Percentiles rank a stretch among this genome's conserved stretches.
Evolutionary conservation across 2,113 vertebrate species (phyloP).

Genomic region (Zingel zingel): DNA sequence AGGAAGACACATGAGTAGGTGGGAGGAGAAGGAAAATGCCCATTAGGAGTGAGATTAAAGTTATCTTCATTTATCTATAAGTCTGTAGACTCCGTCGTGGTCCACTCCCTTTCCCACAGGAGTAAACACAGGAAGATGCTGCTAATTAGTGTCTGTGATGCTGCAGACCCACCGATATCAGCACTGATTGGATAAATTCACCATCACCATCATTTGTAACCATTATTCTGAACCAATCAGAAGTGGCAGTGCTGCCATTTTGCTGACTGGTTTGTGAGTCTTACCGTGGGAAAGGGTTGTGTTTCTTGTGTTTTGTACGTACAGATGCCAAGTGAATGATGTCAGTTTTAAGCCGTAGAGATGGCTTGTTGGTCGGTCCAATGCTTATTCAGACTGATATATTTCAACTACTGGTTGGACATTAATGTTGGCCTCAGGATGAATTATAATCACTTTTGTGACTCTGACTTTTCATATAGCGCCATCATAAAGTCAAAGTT

Average conservation of each 20-base stretch:
- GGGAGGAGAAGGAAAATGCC: conserved; percentile 71
- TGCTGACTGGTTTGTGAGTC: conserved; percentile 2
- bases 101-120: conserved; percentile 78
- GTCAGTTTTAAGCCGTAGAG: not conserved
- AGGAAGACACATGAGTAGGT: conserved; percentile 76
- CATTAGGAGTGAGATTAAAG: conserved; percentile 82
- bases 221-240: conserved; percentile 29
- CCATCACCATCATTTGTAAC: conserved; percentile 3
- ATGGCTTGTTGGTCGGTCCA: not conserved
- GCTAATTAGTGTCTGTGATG: conserved; percentile 79
- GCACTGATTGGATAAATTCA: conserved; percentile 35
- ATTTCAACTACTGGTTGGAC: not conserved
- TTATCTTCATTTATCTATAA: conserved; percentile 83
- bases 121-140: conserved; percentile 86
- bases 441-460: not conserved
- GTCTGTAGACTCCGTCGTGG: conserved; percentile 59
- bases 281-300: conserved; percentile 12
- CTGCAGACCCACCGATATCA: conserved; percentile 43
- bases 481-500: not conserved
- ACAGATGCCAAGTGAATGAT: not conserved
- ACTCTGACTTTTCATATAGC: not conserved
- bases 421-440: not conserved
- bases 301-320: not conserved
- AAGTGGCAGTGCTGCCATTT: not conserved
- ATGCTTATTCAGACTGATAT: not conserved